Percentiles rank a stretch among this genome's conserved stretches.
phyloP scores from a whole-genome alignment of 2,888 invertebrate genomes.

The Megalurothrips usitatus region DNA sequence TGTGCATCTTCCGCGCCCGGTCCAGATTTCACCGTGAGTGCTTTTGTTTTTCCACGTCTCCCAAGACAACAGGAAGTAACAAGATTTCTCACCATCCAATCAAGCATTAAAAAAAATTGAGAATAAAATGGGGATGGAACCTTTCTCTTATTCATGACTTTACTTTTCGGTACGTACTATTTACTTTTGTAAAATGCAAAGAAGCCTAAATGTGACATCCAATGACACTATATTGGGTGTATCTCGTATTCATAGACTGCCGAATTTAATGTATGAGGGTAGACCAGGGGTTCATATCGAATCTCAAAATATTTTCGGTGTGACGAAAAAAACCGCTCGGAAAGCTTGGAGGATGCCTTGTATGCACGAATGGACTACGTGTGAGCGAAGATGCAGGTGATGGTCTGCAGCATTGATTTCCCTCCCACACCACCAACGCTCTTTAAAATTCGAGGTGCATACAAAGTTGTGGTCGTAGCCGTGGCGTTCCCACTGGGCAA shows the following conservation, averaged over 20 bases:
- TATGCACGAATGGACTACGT: neutral
- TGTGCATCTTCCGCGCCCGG: no score
- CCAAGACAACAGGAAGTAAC: no score
- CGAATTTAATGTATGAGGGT: neutral
- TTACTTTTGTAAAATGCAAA: no score
- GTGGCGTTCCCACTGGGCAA: neutral
- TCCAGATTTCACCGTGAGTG: no score
- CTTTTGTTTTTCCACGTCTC: no score
- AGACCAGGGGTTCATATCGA: neutral
- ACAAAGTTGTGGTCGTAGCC: neutral
- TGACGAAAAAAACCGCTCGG: neutral
- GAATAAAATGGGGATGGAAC: no score
- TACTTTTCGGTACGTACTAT: neutral
- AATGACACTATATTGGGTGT: neutral
- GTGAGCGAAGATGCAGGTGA: neutral
- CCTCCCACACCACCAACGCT: neutral
- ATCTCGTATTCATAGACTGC: neutral
- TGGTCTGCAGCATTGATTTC: no score
- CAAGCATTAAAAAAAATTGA: no score
- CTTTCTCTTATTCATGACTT: neutral
- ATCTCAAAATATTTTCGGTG: neutral
- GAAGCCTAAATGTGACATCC: neutral
- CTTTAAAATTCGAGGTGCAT: slow-evolving; percentile 3
- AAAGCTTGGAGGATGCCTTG: no score
- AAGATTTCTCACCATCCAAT: no score